Percentiles rank a stretch among this genome's conserved stretches.
Conservation (phyloP, 2,113 vertebrate genomes). For the Embiotoca jacksoni region DNA sequence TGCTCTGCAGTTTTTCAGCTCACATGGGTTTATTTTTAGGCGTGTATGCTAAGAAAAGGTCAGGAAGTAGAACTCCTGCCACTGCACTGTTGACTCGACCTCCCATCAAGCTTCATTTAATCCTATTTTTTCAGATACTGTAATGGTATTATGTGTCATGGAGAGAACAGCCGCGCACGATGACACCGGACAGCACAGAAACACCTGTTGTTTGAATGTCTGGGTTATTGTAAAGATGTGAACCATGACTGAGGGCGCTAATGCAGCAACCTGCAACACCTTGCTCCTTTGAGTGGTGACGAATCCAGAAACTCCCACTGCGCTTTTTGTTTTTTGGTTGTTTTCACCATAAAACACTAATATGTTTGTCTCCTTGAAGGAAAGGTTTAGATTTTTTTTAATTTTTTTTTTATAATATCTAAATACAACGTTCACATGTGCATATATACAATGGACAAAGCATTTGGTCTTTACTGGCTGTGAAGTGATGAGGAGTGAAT, state of each 20-base stretch:
- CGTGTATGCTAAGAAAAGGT: constrained; percentile 35
- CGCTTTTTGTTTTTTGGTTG: constrained; percentile 23
- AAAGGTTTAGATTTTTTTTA: background rate
- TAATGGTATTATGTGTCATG: constrained; percentile 29
- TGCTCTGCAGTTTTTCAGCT: constrained; percentile 55
- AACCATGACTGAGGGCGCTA: constrained; percentile 67
- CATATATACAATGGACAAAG: background rate
- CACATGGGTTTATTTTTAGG: constrained; percentile 63
- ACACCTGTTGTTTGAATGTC: constrained; percentile 69
- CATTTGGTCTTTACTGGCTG: background rate
- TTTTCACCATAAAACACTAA: constrained; percentile 5
- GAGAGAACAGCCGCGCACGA: constrained; percentile 14
- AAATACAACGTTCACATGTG: background rate
- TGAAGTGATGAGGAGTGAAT: background rate
- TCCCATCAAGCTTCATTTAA: constrained; percentile 52
- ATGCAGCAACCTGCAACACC: constrained; percentile 47
- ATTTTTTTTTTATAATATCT: background rate
- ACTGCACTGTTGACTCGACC: constrained; percentile 46
- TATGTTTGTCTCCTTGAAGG: too few relatives aligned
- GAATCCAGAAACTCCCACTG: constrained; percentile 57
- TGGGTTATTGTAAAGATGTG: constrained; percentile 55
- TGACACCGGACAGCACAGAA: constrained; percentile 30
- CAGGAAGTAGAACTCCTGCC: constrained; percentile 27
- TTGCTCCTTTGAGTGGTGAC: constrained; percentile 32
- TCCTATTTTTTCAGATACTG: constrained; percentile 43